A percentile compares a stretch with the other conserved stretches of the same genome.
Evolutionary conservation across 92 coral and sea anemone genomes (phyloP).

Genomic region (Siderastrea radians): DNA sequence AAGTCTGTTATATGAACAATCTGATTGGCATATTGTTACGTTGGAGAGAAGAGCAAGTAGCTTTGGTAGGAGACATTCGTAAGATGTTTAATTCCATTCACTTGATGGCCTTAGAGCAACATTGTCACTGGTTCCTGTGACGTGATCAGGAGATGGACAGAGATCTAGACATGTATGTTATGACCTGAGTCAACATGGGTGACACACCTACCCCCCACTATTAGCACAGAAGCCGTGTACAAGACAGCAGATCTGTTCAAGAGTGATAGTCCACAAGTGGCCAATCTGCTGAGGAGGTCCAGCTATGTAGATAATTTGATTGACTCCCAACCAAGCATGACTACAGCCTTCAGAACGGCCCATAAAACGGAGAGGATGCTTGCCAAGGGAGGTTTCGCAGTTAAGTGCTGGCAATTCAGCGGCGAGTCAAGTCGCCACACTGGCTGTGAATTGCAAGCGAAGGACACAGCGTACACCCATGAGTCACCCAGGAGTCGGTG

Average conservation of each 20-base stretch:
- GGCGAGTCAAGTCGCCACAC: conserved; percentile 65
- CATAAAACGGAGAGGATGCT: conserved; percentile 56
- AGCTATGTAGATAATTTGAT: conserved; percentile 72
- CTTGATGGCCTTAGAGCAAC: conserved; percentile 62
- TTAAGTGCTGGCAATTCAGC: conserved; percentile 73
- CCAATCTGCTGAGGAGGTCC: conserved; percentile 33
- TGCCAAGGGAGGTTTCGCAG: conserved; percentile 62
- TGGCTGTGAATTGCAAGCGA: conserved; percentile 29
- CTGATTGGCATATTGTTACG: conserved; percentile 66
- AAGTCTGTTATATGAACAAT: conserved; percentile 72
- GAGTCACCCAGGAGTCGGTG: conserved; percentile 76
- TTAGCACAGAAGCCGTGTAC: conserved; percentile 74
- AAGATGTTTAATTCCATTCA: conserved; percentile 65
- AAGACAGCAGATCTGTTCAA: conserved; percentile 68
- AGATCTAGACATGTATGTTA: not conserved
- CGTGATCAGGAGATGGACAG: conserved; percentile 42
- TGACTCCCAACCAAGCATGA: conserved; percentile 45
- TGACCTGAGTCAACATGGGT: conserved; percentile 13
- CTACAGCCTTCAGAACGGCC: conserved; percentile 52
- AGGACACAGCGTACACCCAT: conserved; percentile 19
- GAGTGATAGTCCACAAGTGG: conserved; percentile 44
- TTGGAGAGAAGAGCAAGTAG: conserved; percentile 72
- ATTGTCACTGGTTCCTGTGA: conserved; percentile 71
- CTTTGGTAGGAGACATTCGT: conserved; percentile 51
- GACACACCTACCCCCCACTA: conserved; percentile 28